Evolutionary conservation across 2,888 invertebrate species (phyloP).

Genomic region (Lasioglossum oenotherae): DNA sequence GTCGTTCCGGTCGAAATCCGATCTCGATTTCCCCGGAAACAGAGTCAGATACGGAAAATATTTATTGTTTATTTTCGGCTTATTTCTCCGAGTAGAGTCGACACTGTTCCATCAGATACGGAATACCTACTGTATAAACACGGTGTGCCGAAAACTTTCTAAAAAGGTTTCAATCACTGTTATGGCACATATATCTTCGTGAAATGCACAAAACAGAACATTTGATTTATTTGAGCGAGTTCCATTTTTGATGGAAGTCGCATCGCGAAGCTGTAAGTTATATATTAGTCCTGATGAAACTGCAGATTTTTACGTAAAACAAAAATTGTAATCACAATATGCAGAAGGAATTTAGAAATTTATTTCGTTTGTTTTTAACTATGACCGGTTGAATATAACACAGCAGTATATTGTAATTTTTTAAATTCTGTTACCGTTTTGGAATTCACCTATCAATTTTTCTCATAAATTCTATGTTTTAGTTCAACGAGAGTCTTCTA

Average conservation of each 20-base stretch:
- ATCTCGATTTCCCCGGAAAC: not conserved
- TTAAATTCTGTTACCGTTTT: too few species aligned
- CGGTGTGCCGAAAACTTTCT: not conserved
- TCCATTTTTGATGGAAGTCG: not conserved
- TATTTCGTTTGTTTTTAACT: too few species aligned
- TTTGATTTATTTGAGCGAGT: not conserved
- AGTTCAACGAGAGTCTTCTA: not conserved
- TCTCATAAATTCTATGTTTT: not conserved
- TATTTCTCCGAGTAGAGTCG: not conserved
- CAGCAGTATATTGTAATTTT: not conserved
- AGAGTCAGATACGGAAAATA: not conserved
- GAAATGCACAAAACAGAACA: not conserved
- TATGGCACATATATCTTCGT: not conserved
- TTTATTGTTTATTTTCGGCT: conserved; percentile 3
- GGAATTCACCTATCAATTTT: too few species aligned
- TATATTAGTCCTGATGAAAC: not conserved
- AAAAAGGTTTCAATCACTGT: not conserved
- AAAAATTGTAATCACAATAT: not conserved
- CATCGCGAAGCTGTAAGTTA: not conserved
- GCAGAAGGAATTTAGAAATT: not conserved
- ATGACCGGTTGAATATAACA: not conserved
- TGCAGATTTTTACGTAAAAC: not conserved
- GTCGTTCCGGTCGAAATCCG: not conserved
- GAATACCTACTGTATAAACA: not conserved
- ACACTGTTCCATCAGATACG: not conserved